Evolutionary conservation across 2,113 vertebrate genomes (phyloP).

Genomic region (Sminthopsis crassicaudata): DNA sequence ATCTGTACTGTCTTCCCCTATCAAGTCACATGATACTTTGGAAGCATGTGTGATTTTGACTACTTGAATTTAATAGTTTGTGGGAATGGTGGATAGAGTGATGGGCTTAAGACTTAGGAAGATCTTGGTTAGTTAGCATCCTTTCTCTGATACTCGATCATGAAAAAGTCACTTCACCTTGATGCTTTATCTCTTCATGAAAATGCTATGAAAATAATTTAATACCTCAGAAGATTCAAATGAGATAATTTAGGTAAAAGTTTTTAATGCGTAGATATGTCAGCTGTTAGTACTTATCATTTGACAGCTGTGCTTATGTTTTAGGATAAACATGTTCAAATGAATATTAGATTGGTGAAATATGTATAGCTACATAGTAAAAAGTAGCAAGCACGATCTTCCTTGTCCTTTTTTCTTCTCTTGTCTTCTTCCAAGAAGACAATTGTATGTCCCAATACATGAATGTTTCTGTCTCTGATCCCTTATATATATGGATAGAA

Average conservation of each 20-base stretch:
- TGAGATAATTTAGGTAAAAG: too few species aligned
- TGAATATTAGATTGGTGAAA: background rate
- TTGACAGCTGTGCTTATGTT: background rate
- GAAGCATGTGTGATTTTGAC: background rate
- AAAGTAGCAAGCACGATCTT: background rate
- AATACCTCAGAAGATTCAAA: background rate
- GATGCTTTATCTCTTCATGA: background rate
- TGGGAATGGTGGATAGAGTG: too few species aligned
- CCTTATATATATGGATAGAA: background rate
- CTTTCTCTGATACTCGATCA: background rate
- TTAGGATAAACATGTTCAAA: background rate
- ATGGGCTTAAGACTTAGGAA: too few species aligned
- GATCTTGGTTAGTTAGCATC: background rate
- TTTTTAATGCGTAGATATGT: background rate
- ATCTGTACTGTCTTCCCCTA: background rate
- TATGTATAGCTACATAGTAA: background rate
- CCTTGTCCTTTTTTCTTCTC: background rate
- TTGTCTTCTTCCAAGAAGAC: background rate
- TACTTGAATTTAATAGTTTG: background rate
- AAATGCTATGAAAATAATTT: background rate
- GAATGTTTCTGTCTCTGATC: background rate
- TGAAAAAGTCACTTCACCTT: background rate
- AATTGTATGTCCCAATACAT: background rate
- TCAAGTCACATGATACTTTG: background rate
- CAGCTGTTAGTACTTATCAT: background rate